These are phyloP conservation scores for Spinibarbus caldwelli DNA, from an alignment of 2,797 vertebrate genomes.

Conservation along the genomic window DNA sequence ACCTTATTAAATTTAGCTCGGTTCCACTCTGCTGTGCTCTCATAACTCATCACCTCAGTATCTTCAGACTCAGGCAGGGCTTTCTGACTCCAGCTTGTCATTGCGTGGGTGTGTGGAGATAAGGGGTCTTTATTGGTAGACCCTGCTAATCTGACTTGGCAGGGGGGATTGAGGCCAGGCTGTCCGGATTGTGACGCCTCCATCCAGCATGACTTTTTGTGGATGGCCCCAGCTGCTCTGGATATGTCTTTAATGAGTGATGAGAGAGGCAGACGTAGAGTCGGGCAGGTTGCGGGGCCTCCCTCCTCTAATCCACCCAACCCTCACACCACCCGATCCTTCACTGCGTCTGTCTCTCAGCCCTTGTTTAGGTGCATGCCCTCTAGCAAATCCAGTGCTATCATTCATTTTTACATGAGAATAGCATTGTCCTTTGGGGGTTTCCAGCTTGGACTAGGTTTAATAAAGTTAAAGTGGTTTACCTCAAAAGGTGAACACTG, in stretches of 20 bases:
- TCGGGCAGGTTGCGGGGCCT: constrained; percentile 55
- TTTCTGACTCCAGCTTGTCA: constrained; percentile 45
- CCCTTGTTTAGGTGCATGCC: no score
- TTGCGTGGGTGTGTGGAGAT: constrained; percentile 64
- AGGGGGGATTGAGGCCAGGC: constrained; percentile 39
- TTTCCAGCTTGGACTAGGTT: not conserved
- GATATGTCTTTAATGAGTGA: constrained; percentile 78
- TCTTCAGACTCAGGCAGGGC: constrained; percentile 58
- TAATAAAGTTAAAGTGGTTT: not conserved
- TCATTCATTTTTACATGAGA: constrained; percentile 17
- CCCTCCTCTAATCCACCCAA: constrained; percentile 45
- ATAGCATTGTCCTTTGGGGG: constrained; percentile 38
- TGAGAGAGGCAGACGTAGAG: constrained; percentile 74
- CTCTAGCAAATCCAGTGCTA: constrained; percentile 65
- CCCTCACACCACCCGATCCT: no score
- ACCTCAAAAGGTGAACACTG: not conserved
- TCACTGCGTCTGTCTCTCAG: constrained; percentile 63
- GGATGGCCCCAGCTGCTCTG: constrained; percentile 70
- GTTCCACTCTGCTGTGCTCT: constrained; percentile 53
- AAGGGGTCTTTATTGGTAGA: constrained; percentile 69
- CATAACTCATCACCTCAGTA: constrained; percentile 57
- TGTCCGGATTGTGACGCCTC: constrained; percentile 63
- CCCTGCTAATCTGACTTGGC: constrained; percentile 25
- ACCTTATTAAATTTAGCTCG: constrained; percentile 54
- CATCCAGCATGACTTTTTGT: constrained; percentile 69